These are phyloP conservation scores for Drosophila seclusa DNA, from an alignment of 2,888 invertebrate species.

Conservation along the genomic window DNA sequence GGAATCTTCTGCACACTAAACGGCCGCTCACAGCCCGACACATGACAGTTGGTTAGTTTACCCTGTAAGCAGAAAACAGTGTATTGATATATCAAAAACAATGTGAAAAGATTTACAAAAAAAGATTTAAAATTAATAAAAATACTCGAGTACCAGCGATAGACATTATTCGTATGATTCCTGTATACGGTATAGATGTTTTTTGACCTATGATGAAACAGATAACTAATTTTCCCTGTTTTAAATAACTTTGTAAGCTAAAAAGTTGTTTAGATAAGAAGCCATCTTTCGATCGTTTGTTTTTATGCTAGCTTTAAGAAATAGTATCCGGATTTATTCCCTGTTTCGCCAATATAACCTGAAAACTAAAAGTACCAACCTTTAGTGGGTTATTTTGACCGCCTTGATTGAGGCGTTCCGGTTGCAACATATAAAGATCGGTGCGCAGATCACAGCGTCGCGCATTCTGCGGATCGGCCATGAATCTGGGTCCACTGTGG, in stretches of 20 bases:
- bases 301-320: not conserved
- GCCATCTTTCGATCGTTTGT: rapidly evolving
- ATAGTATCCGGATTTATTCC: not conserved
- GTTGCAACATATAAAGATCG: slow-evolving; percentile 93
- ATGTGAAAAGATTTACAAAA: not conserved
- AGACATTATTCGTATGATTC: not conserved
- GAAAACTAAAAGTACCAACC: slow-evolving; percentile 63
- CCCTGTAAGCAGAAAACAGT: slow-evolving; percentile 85
- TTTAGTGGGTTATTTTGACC: slow-evolving; percentile 93
- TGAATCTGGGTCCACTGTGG: slow-evolving; percentile 83
- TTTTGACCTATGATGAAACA: rapidly evolving
- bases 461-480: slow-evolving; percentile 87
- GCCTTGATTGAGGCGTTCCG: slow-evolving; percentile 91
- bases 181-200: not conserved
- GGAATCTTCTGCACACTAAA: slow-evolving; percentile 97
- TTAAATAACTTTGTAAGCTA: not conserved
- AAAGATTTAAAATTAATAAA: not conserved
- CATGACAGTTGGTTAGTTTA: slow-evolving; percentile 94
- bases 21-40: slow-evolving; percentile 94
- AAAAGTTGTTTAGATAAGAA: not conserved
- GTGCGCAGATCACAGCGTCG: slow-evolving; percentile 94
- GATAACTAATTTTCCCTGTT: not conserved
- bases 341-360: not conserved
- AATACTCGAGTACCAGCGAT: not conserved
- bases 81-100: not conserved